A percentile compares a stretch with the other conserved stretches of the same genome.
phyloP scores from a whole-genome alignment of 30 jellyfish, hydroid and myxozoan genomes.

The Aurelia aurita complex sp. Pacific region DNA sequence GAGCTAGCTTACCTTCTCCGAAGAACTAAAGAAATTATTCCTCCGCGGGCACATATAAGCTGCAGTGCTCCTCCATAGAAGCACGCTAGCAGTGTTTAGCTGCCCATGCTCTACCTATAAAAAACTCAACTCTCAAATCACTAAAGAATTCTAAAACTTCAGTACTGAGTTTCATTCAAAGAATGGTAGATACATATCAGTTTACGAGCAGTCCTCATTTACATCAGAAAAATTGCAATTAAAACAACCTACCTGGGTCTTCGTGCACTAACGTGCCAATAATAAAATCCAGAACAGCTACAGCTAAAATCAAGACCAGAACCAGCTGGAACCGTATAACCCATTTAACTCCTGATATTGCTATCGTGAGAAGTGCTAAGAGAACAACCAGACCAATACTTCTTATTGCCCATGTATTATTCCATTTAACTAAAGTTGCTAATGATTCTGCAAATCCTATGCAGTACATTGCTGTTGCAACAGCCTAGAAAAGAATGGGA shows the following conservation, averaged over 20 bases:
- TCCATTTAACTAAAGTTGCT: slow-evolving; percentile 80
- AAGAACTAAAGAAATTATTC: no score
- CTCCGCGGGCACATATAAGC: no score
- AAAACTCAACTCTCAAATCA: no score
- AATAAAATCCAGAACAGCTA: slow-evolving; percentile 90
- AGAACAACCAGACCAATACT: slow-evolving; percentile 73
- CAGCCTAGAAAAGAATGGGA: slow-evolving; percentile 61
- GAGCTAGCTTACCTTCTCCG: no score
- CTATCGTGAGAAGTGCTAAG: slow-evolving; percentile 70
- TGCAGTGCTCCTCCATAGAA: no score
- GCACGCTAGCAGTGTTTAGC: no score
- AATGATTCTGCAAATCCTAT: slow-evolving; percentile 95
- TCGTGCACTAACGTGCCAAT: slow-evolving; percentile 83
- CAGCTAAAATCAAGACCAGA: slow-evolving; percentile 80
- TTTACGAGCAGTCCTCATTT: no score
- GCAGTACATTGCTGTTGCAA: slow-evolving; percentile 96
- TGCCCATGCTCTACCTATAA: no score
- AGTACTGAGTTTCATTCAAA: no score
- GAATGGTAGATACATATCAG: no score
- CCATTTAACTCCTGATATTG: slow-evolving; percentile 98
- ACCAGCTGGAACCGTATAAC: slow-evolving; percentile 92
- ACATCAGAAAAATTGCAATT: no score
- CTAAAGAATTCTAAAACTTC: no score
- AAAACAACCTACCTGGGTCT: slow-evolving; percentile 69
- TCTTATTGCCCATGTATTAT: slow-evolving; percentile 88